These are phyloP conservation scores for Microplitis demolitor DNA, from an alignment of 1,140 invertebrate species.

Conservation along the genomic window DNA sequence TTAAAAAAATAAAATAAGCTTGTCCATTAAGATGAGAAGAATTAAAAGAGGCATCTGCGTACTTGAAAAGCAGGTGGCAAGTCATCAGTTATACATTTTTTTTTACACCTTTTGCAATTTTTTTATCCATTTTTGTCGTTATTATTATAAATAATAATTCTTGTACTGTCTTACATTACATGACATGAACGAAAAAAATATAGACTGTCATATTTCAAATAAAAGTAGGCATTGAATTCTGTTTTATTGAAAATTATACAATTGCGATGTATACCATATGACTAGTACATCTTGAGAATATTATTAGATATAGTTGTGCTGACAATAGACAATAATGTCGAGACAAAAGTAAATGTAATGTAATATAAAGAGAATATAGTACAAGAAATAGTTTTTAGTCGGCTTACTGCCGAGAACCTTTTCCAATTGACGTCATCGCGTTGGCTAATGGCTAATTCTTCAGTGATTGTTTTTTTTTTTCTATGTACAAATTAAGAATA, in stretches of 20 bases:
- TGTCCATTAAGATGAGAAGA: neutral
- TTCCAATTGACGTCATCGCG: slow-evolving; percentile 44
- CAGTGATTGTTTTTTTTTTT: slow-evolving; percentile 21
- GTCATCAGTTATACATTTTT: slow-evolving; percentile 4
- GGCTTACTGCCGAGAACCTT: slow-evolving; percentile 36
- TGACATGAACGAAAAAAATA: neutral
- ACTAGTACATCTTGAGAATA: no score
- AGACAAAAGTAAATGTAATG: neutral
- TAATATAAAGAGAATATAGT: neutral
- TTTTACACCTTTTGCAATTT: slow-evolving; percentile 7
- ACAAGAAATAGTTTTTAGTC: slow-evolving; percentile 3
- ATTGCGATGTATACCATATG: no score
- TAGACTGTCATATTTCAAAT: no score
- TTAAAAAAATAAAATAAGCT: neutral
- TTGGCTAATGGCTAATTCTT: slow-evolving; percentile 22
- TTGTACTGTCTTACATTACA: neutral
- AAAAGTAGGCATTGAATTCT: no score
- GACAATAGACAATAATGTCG: neutral
- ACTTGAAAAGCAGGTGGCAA: slow-evolving; percentile 25
- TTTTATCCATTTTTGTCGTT: neutral
- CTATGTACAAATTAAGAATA: slow-evolving; percentile 22
- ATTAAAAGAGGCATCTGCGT: slow-evolving; percentile 25
- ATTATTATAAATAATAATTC: neutral
- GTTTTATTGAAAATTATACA: no score
- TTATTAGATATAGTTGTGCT: neutral